Conservation (phyloP, 2,797 vertebrate species). For the Neopelma chrysocephalum region DNA sequence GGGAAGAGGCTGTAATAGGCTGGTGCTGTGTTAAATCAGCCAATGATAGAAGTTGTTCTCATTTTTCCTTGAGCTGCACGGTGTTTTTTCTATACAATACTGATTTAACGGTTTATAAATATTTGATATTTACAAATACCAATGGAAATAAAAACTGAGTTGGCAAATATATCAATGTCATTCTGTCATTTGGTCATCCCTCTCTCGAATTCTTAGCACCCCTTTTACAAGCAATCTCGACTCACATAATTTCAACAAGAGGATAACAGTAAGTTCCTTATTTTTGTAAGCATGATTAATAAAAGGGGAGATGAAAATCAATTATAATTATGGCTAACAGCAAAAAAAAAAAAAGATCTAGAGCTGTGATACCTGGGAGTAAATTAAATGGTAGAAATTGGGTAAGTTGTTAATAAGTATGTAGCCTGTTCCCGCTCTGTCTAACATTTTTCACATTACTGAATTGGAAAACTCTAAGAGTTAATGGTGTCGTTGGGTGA, state of each 20-base stretch:
- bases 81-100: background rate
- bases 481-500: background rate
- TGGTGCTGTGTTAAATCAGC: background rate
- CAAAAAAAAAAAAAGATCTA: background rate
- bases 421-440: background rate
- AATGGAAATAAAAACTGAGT: background rate
- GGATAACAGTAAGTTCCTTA: background rate
- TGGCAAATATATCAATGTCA: background rate
- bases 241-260: background rate
- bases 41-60: background rate
- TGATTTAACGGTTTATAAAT: background rate
- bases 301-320: background rate
- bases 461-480: background rate
- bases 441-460: background rate
- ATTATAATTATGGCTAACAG: background rate
- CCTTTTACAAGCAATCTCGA: background rate
- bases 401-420: background rate
- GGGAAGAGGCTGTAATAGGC: background rate
- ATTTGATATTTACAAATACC: background rate
- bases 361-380: background rate
- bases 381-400: background rate
- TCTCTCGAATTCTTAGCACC: background rate
- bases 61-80: background rate
- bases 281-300: background rate
- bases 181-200: background rate